Evolutionary conservation across 2,888 invertebrate genomes (phyloP).

Genomic region (Deilephila elpenor): DNA sequence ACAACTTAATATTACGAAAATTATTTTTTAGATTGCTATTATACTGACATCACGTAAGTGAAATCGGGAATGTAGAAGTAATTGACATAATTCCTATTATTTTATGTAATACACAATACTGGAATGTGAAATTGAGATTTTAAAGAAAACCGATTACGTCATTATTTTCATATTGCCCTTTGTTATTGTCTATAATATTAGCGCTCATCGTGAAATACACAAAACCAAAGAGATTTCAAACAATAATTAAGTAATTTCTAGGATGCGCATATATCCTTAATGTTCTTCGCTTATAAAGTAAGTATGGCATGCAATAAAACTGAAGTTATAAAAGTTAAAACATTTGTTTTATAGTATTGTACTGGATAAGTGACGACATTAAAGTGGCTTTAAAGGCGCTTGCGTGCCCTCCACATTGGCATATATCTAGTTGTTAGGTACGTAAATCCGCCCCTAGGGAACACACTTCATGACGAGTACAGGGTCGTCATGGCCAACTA

Average conservation of each 20-base stretch:
- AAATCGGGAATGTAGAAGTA: too few relatives aligned
- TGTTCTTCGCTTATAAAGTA: slow-evolving; percentile 1
- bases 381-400: slow-evolving; percentile 48
- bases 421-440: slow-evolving; percentile 18
- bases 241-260: neutral
- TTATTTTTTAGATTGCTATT: too few relatives aligned
- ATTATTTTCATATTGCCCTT: neutral
- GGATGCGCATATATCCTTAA: neutral
- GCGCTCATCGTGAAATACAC: neutral
- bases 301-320: slow-evolving; percentile 9
- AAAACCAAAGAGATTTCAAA: neutral
- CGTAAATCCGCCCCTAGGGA: slow-evolving; percentile 17
- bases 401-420: slow-evolving; percentile 42
- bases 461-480: slow-evolving; percentile 17
- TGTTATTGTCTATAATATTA: neutral
- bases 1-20: too few relatives aligned
- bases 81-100: too few relatives aligned
- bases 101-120: neutral
- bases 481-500: slow-evolving; percentile 18
- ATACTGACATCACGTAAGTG: too few relatives aligned
- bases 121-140: neutral
- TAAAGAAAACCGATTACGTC: neutral
- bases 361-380: slow-evolving; percentile 46
- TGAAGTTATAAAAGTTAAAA: slow-evolving; percentile 34
- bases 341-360: slow-evolving; percentile 45